These are phyloP conservation scores for Trichonephila clavipes DNA, from an alignment of 1,140 invertebrate genomes.

Conservation along the genomic window DNA sequence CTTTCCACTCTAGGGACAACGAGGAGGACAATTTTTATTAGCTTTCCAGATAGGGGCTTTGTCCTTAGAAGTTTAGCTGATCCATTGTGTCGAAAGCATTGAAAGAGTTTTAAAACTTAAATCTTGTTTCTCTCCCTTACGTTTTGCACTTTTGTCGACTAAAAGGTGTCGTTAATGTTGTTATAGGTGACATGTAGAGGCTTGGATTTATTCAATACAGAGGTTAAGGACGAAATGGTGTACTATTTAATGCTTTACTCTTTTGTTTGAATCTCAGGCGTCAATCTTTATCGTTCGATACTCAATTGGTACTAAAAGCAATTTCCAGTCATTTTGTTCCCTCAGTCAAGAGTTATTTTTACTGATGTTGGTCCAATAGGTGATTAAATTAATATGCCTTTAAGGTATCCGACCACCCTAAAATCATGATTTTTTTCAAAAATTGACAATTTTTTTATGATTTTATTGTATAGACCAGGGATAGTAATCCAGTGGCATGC, in stretches of 20 bases:
- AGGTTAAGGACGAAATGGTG: neutral
- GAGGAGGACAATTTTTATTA: conserved; percentile 71
- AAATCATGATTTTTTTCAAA: too few relatives aligned
- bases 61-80: conserved; percentile 69
- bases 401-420: too few relatives aligned
- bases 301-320: neutral
- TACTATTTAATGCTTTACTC: conserved; percentile 7
- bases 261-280: neutral
- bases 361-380: too few relatives aligned
- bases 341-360: too few relatives aligned
- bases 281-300: neutral
- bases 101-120: conserved; percentile 70
- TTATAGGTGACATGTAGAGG: conserved; percentile 5
- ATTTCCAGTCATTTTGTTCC: too few relatives aligned
- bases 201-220: neutral
- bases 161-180: conserved; percentile 41
- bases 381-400: too few relatives aligned
- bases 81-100: conserved; percentile 71
- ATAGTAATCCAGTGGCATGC: too few relatives aligned
- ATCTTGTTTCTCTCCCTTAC: conserved; percentile 49
- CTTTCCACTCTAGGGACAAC: conserved; percentile 55
- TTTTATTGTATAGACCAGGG: too few relatives aligned
- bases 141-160: conserved; percentile 55
- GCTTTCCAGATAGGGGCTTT: conserved; percentile 71
- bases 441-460: too few relatives aligned